These are phyloP conservation scores for Mustela nigripes DNA, from an alignment of 2,113 vertebrate species.

Conservation along the genomic window DNA sequence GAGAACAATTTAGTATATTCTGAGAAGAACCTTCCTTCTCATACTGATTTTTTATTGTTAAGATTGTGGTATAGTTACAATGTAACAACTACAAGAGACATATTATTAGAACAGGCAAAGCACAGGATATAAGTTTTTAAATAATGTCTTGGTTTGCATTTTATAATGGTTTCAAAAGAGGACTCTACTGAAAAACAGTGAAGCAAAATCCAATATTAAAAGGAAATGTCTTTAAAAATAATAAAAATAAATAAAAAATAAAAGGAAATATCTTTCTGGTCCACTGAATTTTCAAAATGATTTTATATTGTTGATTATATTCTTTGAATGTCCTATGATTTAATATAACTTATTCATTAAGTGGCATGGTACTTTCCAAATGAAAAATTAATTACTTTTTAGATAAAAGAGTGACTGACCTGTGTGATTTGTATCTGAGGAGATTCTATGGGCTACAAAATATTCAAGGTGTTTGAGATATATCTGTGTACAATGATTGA, in stretches of 20 bases:
- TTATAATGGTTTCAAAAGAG: not conserved
- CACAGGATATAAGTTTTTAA: not conserved
- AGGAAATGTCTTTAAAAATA: not conserved
- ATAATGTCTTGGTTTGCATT: not conserved
- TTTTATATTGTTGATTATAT: not conserved
- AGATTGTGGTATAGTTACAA: not conserved
- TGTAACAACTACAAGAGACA: not conserved
- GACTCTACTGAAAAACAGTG: not conserved
- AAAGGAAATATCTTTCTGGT: not conserved
- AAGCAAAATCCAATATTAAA: slow-evolving; percentile 23
- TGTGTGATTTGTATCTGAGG: not conserved
- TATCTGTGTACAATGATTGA: not conserved
- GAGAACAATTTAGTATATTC: slow-evolving; percentile 28
- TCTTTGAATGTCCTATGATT: not conserved
- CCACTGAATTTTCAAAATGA: not conserved
- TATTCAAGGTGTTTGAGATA: not conserved
- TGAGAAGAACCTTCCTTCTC: not conserved
- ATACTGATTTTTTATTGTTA: not conserved
- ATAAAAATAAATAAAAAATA: too few species aligned
- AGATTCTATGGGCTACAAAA: not conserved
- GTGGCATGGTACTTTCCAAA: not conserved
- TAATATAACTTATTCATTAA: not conserved
- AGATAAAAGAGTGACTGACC: not conserved
- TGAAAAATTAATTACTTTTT: not conserved
- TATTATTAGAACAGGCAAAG: not conserved